Conservation (phyloP, 1,140 invertebrate genomes). For the Lepidurus arcticus region DNA sequence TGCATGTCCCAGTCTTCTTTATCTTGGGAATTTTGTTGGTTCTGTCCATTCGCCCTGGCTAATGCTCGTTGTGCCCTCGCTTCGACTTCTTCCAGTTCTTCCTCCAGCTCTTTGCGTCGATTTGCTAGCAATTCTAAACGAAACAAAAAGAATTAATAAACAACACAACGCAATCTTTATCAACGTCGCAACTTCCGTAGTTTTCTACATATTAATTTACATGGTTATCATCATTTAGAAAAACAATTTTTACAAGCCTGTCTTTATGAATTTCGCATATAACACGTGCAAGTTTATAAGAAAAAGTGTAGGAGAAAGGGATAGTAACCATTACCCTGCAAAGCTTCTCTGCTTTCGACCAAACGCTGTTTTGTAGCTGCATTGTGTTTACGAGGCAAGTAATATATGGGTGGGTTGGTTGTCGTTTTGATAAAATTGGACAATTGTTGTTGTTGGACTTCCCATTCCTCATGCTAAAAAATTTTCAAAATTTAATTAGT, state of each 20-base stretch:
- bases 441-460: slow-evolving; percentile 66
- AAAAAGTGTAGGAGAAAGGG: not conserved
- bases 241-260: too few relatives aligned
- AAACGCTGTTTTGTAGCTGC: slow-evolving; percentile 53
- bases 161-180: not conserved
- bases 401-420: slow-evolving; percentile 79
- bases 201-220: not conserved
- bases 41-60: slow-evolving; percentile 1
- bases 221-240: too few relatives aligned
- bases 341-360: slow-evolving; percentile 52
- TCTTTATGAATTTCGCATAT: not conserved
- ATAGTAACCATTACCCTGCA: slow-evolving; percentile 49
- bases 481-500: slow-evolving; percentile 27
- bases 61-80: slow-evolving; percentile 25
- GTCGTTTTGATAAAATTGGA: slow-evolving; percentile 81
- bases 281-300: not conserved
- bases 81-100: slow-evolving; percentile 30
- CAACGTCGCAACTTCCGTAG: not conserved
- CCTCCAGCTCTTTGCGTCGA: slow-evolving; percentile 27
- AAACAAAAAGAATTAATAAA: not conserved
- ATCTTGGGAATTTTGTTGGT: not conserved
- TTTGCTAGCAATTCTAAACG: slow-evolving; percentile 30
- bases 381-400: slow-evolving; percentile 67
- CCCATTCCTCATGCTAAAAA: slow-evolving; percentile 69
- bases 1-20: not conserved